Conservation (phyloP, 2,888 invertebrate genomes). For the Melanostoma scalare region DNA sequence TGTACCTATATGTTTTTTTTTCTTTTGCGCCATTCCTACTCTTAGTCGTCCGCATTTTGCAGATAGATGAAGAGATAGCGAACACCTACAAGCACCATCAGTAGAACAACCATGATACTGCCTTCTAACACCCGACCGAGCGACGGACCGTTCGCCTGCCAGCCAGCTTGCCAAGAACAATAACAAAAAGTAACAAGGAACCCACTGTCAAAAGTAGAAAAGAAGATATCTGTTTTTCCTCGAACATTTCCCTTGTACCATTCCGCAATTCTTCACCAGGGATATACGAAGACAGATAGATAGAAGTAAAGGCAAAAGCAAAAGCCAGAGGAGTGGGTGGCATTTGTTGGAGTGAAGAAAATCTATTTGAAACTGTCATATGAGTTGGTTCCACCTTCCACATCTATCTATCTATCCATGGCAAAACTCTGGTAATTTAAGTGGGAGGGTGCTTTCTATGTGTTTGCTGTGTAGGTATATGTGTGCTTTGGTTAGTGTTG, state of each 20-base stretch:
- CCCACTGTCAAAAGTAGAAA: slow-evolving; percentile 52
- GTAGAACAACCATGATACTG: background rate
- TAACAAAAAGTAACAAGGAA: slow-evolving; percentile 53
- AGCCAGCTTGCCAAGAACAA: slow-evolving; percentile 10
- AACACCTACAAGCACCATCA: slow-evolving; percentile 35
- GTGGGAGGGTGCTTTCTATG: slow-evolving; percentile 52
- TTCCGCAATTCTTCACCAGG: slow-evolving; percentile 2
- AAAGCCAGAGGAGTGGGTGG: slow-evolving; percentile 5
- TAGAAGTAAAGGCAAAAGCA: slow-evolving; percentile 6
- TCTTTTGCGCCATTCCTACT: slow-evolving; percentile 4
- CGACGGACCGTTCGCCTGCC: slow-evolving; percentile 9
- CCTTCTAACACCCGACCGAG: background rate
- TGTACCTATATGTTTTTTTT: slow-evolving; percentile 20
- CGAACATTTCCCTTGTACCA: background rate
- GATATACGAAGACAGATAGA: slow-evolving; percentile 47
- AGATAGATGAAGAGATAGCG: slow-evolving; percentile 57
- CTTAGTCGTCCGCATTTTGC: slow-evolving; percentile 29
- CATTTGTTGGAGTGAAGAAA: slow-evolving; percentile 34
- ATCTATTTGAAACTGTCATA: slow-evolving; percentile 65
- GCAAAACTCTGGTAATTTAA: slow-evolving; percentile 27
- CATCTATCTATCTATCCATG: background rate
- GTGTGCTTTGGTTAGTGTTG: slow-evolving; percentile 51
- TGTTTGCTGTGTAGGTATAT: slow-evolving; percentile 13
- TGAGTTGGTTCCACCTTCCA: slow-evolving; percentile 47
- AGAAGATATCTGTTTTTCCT: slow-evolving; percentile 51